Conservation (phyloP, 2,797 vertebrate species). For the Coregonus suidteri region DNA sequence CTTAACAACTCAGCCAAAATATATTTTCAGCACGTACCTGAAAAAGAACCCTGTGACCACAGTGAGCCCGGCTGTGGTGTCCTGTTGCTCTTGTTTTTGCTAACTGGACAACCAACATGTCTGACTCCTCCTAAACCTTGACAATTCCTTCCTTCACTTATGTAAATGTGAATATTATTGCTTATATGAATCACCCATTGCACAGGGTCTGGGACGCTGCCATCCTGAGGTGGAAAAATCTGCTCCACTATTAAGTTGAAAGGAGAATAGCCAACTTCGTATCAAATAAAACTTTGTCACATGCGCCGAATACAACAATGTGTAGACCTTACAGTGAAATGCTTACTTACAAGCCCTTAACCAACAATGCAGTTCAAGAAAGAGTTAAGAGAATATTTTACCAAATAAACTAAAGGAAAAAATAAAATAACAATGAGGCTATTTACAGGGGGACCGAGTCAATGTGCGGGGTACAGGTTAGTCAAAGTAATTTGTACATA, state of each 20-base stretch:
- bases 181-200: background rate
- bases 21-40: slow-evolving; percentile 79
- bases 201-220: background rate
- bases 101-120: slow-evolving; percentile 43
- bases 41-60: slow-evolving; percentile 66
- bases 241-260: background rate
- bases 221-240: background rate
- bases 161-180: background rate
- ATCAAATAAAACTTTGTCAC: background rate
- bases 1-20: slow-evolving; percentile 64
- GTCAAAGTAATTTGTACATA: no score
- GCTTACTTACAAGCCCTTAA: no score
- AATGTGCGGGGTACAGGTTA: no score
- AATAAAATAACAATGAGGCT: no score
- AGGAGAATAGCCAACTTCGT: slow-evolving; percentile 18
- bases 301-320: no score
- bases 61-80: slow-evolving; percentile 52
- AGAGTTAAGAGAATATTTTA: no score
- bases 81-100: slow-evolving; percentile 55
- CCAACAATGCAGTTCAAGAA: no score
- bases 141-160: slow-evolving; percentile 28
- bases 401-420: no score
- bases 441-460: no score
- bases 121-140: slow-evolving; percentile 18
- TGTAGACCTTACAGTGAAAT: no score